Evolutionary conservation across 2,797 vertebrate species (phyloP).

Genomic region (Rhodeus uyekii): DNA sequence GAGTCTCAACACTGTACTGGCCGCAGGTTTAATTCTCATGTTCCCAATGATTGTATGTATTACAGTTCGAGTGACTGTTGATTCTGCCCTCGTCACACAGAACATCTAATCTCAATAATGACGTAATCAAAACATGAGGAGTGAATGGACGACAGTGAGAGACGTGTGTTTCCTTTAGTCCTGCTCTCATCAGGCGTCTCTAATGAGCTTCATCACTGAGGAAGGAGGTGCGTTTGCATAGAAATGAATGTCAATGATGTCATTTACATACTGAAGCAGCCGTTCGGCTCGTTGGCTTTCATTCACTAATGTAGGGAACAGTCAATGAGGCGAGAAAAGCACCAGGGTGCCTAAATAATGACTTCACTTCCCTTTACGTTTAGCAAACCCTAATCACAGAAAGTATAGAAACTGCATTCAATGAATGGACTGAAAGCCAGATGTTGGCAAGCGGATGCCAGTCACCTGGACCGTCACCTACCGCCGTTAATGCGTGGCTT

Average conservation of each 20-base stretch:
- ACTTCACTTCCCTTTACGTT: neutral
- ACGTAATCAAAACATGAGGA: neutral
- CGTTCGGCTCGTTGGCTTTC: too few species aligned
- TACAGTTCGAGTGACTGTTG: neutral
- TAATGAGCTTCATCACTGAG: neutral
- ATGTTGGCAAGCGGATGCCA: neutral
- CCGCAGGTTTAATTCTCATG: neutral
- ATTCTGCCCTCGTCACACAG: neutral
- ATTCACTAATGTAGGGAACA: neutral
- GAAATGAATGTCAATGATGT: neutral
- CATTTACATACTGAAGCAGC: neutral
- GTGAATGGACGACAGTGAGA: neutral
- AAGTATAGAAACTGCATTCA: neutral
- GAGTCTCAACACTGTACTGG: too few species aligned
- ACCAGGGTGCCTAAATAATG: neutral
- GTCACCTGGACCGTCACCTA: conserved; percentile 12
- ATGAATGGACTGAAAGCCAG: neutral
- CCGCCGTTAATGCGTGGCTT: neutral
- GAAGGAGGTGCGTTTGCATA: neutral
- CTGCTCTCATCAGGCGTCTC: neutral
- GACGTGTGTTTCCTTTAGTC: neutral
- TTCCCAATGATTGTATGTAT: neutral
- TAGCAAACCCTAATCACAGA: neutral
- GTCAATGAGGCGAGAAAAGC: neutral
- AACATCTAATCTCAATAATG: neutral